phyloP scores from a whole-genome alignment of 2,797 vertebrate species.

The Pygocentrus nattereri region DNA sequence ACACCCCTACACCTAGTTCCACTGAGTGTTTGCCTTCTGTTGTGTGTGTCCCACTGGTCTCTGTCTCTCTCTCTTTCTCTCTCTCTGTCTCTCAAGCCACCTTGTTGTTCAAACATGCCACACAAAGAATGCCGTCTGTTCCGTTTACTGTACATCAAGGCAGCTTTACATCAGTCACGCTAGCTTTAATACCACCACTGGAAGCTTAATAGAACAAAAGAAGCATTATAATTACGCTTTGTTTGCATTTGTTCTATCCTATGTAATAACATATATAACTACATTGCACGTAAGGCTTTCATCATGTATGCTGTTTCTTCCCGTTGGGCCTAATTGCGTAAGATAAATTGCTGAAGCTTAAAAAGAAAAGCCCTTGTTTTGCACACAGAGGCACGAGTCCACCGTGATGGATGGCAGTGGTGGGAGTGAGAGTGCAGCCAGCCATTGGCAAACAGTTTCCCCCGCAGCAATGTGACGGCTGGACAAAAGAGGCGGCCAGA shows the following conservation, averaged over 20 bases:
- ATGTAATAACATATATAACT: neutral
- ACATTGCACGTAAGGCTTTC: constrained; percentile 7
- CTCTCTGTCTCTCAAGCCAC: neutral
- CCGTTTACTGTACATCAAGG: neutral
- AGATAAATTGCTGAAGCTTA: constrained; percentile 12
- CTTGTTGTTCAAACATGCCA: constrained; percentile 1
- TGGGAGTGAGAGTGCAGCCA: constrained; percentile 33
- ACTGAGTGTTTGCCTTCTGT: constrained; percentile 6
- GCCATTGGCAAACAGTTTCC: constrained; percentile 25
- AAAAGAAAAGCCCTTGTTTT: constrained; percentile 31
- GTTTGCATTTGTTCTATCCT: neutral
- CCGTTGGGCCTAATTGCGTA: neutral
- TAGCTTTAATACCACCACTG: constrained; percentile 13
- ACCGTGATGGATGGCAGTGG: constrained; percentile 40
- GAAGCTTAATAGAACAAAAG: constrained; percentile 4
- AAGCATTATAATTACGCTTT: neutral
- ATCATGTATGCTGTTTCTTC: neutral
- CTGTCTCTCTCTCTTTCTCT: neutral
- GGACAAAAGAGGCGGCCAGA: constrained; percentile 46
- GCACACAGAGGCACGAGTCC: constrained; percentile 14
- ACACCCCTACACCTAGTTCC: constrained; percentile 5
- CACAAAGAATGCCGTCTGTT: constrained; percentile 9
- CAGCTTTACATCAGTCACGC: neutral
- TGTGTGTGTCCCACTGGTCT: neutral
- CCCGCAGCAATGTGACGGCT: constrained; percentile 23